phyloP scores from a whole-genome alignment of 30 jellyfish, hydroid and myxozoan genomes.

The Euphysa ruthae region DNA sequence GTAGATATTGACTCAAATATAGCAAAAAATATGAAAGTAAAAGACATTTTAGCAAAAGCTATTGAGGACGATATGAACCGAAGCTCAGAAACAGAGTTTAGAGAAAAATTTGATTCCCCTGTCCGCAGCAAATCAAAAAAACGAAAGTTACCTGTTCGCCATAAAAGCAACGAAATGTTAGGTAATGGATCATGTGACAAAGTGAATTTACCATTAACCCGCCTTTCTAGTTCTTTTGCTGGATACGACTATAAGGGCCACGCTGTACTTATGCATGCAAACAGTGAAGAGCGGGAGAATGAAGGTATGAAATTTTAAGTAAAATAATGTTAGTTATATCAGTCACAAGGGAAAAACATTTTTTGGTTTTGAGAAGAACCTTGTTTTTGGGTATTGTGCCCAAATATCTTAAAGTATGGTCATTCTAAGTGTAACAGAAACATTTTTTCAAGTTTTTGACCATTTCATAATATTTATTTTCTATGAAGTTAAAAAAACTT shows the following conservation, averaged over 20 bases:
- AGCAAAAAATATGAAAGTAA: conserved; percentile 18
- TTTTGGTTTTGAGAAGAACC: too few species aligned
- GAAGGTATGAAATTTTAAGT: conserved; percentile 13
- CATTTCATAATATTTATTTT: too few species aligned
- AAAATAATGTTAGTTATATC: too few species aligned
- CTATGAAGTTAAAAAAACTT: too few species aligned
- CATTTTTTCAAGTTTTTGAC: too few species aligned
- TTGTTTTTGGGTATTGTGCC: too few species aligned
- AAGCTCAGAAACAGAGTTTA: conserved; percentile 26
- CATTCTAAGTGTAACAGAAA: too few species aligned
- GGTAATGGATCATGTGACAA: conserved; percentile 9
- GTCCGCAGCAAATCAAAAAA: neutral
- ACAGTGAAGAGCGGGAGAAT: conserved; percentile 18
- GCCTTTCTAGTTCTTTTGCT: conserved; percentile 34
- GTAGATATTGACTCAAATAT: conserved; percentile 4
- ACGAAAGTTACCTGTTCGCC: conserved; percentile 35
- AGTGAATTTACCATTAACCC: neutral
- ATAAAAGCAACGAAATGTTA: conserved; percentile 36
- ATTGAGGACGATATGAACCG: conserved; percentile 42
- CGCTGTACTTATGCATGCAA: conserved; percentile 15
- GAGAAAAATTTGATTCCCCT: neutral
- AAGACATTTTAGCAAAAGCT: conserved; percentile 34
- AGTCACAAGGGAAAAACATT: too few species aligned
- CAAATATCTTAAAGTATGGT: too few species aligned
- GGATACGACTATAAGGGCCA: conserved; percentile 37